A percentile compares a stretch with the other conserved stretches of the same genome.
These are phyloP conservation scores for Argopecten irradians DNA, from an alignment of 1,140 invertebrate genomes.

Conservation along the genomic window DNA sequence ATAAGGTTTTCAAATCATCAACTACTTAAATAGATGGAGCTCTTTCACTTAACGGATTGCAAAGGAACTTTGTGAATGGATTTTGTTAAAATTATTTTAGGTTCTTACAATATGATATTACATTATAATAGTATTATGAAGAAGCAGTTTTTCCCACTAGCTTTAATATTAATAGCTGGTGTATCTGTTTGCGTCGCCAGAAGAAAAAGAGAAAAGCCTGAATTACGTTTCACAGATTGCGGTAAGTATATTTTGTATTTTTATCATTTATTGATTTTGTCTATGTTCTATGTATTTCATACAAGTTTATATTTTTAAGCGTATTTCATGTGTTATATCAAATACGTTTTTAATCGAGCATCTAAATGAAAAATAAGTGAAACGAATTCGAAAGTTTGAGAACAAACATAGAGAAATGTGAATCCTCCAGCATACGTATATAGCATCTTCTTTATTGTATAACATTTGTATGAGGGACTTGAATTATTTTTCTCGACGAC, in stretches of 20 bases:
- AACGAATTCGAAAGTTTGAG: no score
- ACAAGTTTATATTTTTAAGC: no score
- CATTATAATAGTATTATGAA: not conserved
- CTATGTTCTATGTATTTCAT: not conserved
- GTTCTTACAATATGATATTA: not conserved
- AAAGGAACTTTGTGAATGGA: conserved; percentile 17
- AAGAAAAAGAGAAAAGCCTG: not conserved
- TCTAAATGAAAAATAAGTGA: no score
- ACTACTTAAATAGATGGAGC: not conserved
- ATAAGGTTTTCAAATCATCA: not conserved
- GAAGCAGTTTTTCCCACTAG: not conserved
- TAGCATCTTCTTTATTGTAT: no score
- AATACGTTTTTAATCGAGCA: no score
- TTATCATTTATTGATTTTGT: not conserved
- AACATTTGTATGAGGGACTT: no score
- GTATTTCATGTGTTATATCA: no score
- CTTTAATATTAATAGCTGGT: not conserved
- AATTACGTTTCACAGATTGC: not conserved
- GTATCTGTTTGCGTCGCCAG: conserved; percentile 13
- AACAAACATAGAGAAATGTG: no score
- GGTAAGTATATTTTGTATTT: not conserved
- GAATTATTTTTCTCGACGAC: no score
- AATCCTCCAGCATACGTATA: no score
- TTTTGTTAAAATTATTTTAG: not conserved
- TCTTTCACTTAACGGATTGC: not conserved